These are phyloP conservation scores for Ornithorhynchus anatinus DNA, from an alignment of 2,113 vertebrate species.

Conservation along the genomic window DNA sequence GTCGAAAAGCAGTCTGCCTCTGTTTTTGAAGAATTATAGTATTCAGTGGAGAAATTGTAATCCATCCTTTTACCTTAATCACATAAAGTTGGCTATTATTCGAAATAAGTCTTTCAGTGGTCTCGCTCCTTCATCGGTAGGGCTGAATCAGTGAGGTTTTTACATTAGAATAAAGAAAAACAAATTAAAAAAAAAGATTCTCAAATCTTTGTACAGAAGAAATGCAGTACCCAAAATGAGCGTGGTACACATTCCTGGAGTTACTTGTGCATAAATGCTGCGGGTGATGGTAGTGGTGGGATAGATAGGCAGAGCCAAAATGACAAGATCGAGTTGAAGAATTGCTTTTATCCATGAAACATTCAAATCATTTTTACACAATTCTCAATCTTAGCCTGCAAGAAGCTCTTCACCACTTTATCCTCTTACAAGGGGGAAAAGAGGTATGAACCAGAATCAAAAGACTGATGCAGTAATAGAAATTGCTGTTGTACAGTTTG, in stretches of 20 bases:
- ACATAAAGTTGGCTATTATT: slow-evolving; percentile 7
- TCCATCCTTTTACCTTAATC: slow-evolving; percentile 22
- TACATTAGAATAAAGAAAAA: slow-evolving; percentile 18
- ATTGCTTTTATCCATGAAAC: too few relatives aligned
- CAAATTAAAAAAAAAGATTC: neutral
- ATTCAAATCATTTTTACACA: too few relatives aligned
- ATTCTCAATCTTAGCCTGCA: too few relatives aligned
- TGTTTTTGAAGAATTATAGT: slow-evolving; percentile 11
- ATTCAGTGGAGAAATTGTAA: slow-evolving; percentile 26
- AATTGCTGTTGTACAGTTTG: slow-evolving; percentile 7
- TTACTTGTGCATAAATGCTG: too few relatives aligned
- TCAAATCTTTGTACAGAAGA: neutral
- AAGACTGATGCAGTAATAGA: neutral
- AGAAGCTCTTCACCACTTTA: too few relatives aligned
- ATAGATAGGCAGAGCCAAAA: too few relatives aligned
- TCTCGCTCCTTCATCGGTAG: slow-evolving; percentile 19
- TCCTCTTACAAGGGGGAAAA: neutral
- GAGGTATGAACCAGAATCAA: neutral
- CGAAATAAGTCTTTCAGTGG: slow-evolving; percentile 7
- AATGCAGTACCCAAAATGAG: neutral
- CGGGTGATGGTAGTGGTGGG: too few relatives aligned
- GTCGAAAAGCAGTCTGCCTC: slow-evolving; percentile 17
- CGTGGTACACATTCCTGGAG: too few relatives aligned
- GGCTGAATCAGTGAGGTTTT: neutral
- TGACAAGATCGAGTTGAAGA: too few relatives aligned